Percentiles rank a stretch among this genome's conserved stretches.
These are phyloP conservation scores for Antrozous pallidus DNA, from an alignment of 2,797 vertebrate genomes.

Conservation along the genomic window DNA sequence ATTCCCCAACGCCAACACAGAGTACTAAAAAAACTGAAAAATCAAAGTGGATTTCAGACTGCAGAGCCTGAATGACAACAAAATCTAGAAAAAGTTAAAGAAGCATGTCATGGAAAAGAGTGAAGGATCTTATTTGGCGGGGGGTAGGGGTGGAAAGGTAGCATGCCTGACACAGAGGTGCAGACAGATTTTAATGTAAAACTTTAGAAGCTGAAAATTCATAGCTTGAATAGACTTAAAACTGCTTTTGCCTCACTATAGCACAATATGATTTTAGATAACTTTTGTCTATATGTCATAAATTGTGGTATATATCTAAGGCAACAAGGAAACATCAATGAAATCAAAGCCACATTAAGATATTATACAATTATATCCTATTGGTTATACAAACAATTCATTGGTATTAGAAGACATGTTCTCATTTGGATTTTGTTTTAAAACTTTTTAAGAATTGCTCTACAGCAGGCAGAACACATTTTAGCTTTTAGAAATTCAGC, in stretches of 20 bases:
- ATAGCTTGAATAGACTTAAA: not conserved
- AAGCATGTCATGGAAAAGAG: not conserved
- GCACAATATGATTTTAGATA: not conserved
- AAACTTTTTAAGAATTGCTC: conserved; percentile 7
- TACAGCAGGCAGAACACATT: not conserved
- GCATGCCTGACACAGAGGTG: not conserved
- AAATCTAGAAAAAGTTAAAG: not conserved
- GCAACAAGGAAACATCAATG: not conserved
- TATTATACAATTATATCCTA: not conserved
- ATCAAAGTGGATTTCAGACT: not conserved
- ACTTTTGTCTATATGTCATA: not conserved
- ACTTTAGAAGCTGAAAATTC: not conserved
- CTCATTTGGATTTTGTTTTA: not conserved
- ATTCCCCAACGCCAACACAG: not conserved
- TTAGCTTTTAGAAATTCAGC: conserved; percentile 49
- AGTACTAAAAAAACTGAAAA: not conserved
- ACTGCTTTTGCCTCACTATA: not conserved
- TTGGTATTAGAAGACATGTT: not conserved
- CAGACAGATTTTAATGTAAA: not conserved
- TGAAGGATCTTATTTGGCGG: not conserved
- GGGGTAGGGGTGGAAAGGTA: accelerated
- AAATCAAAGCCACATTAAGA: not conserved
- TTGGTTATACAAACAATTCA: not conserved
- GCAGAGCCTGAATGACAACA: not conserved
- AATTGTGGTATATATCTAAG: not conserved